Evolutionary conservation across 2,888 invertebrate genomes (phyloP), one percentile per base, ranked within the genome.

Genomic region (Perithous albicinctus): DNA sequence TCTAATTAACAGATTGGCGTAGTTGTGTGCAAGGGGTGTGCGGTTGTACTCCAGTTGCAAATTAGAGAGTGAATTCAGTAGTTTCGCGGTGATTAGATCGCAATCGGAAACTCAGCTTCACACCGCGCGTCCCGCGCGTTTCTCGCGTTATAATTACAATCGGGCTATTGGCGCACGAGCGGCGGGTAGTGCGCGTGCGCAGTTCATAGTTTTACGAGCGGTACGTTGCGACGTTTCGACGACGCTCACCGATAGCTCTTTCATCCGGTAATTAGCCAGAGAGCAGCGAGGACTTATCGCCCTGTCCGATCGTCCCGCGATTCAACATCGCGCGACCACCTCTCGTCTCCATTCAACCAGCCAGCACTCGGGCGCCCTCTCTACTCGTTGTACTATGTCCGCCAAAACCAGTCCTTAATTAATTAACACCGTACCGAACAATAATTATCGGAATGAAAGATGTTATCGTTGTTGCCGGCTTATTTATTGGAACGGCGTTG

Each of bases 361-460:
- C 78, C 81, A 69, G 74, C 84, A 67, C 77, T 84, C 84, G 81
- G 76, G 35, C 29, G 59, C 35, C 59, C 70, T 69, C 70, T 85
- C 80, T 84, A 78, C 80, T 72, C 77, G 75, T 48, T 61, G 82
- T 85, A 20, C 18, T 66, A 41, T n/a, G n/a, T 18, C 41, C 64
- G 67, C 66, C 26, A 72, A n/a, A 79, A 70, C 56, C 86, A 84
- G 80, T 86, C 87, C 88, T 92, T 91, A 92, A 92, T 92, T 92
- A 91, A 92, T 92, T 91, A 92, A 92, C 91, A 87, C 87, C 86
- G 86, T 76, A 84, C 84, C 88, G 88, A 90, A 91, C 91, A 90
- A 91, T 91, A 92, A 91, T 92, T 91, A 91, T 90, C 89, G 88
- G 86, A 91, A 89, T 91, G 91, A 91, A 90, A 91, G 91, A 92